phyloP scores from a whole-genome alignment of 2,113 vertebrate species.

The Sander lucioperca region DNA sequence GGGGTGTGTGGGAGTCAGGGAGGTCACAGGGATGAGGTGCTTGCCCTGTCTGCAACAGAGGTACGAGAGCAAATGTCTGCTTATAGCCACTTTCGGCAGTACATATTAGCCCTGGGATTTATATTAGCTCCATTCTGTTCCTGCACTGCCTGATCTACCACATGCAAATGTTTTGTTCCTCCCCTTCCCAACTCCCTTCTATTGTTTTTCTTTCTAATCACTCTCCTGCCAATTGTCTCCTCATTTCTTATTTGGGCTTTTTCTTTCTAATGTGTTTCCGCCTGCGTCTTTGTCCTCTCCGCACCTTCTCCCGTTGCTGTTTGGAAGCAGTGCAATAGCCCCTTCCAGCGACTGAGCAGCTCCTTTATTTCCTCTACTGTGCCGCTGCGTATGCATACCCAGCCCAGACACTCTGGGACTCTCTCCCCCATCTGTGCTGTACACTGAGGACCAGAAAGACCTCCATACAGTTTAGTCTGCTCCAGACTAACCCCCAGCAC shows the following conservation, averaged over 20 bases:
- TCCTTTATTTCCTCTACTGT: conserved; percentile 58
- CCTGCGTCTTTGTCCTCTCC: conserved; percentile 34
- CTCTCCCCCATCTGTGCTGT: conserved; percentile 39
- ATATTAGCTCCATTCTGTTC: conserved; percentile 27
- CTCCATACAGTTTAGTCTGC: conserved; percentile 1
- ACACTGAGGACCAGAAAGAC: conserved; percentile 28
- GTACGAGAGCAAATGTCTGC: conserved; percentile 23
- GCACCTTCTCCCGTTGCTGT: conserved; percentile 27
- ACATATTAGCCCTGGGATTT: conserved; percentile 39
- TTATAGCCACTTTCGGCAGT: conserved; percentile 24
- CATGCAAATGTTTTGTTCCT: conserved; percentile 45
- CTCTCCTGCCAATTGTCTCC: conserved; percentile 60
- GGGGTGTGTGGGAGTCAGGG: conserved; percentile 42
- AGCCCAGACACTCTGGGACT: conserved; percentile 48
- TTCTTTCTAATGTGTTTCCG: neutral
- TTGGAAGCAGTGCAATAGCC: conserved; percentile 50
- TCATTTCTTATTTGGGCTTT: conserved; percentile 49
- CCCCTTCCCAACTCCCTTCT: conserved; percentile 31
- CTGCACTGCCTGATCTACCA: conserved; percentile 43
- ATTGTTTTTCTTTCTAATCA: conserved; percentile 57
- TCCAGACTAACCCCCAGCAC: conserved; percentile 37
- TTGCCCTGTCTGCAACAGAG: conserved; percentile 26
- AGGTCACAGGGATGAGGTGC: conserved; percentile 22
- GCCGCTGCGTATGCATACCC: conserved; percentile 47
- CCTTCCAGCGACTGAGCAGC: conserved; percentile 53